A percentile compares a stretch with the other conserved stretches of the same genome.
Evolutionary conservation across 2,113 vertebrate genomes (phyloP).

Genomic region (Illadopsis cleaveri): DNA sequence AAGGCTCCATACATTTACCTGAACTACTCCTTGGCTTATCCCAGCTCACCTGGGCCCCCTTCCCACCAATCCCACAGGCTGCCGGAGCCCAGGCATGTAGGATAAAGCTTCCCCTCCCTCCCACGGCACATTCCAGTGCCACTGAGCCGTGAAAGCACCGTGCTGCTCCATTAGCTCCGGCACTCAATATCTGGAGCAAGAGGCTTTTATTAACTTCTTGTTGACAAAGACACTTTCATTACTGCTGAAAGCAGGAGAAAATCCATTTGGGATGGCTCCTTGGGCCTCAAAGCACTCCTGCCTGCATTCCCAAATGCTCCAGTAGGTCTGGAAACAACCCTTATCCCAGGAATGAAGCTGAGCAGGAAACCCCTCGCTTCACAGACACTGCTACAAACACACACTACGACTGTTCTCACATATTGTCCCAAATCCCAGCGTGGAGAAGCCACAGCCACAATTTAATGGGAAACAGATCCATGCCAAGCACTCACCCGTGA

Average conservation of each 20-base stretch:
- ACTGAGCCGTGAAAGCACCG: background rate
- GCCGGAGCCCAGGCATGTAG: rapidly evolving
- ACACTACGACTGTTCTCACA: rapidly evolving
- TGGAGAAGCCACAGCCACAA: rapidly evolving
- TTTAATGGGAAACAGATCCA: background rate
- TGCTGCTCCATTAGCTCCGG: background rate
- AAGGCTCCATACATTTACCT: rapidly evolving
- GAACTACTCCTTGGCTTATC: background rate
- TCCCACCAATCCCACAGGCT: rapidly evolving
- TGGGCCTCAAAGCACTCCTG: rapidly evolving
- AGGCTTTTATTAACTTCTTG: background rate
- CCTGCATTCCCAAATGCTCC: background rate
- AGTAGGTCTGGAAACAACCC: background rate
- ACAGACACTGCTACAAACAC: background rate
- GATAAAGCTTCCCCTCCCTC: background rate
- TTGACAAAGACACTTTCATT: background rate
- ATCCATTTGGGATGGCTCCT: background rate
- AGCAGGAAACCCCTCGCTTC: rapidly evolving
- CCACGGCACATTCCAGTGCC: background rate
- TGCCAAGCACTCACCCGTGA: rapidly evolving
- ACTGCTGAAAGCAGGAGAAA: background rate
- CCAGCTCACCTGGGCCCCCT: background rate
- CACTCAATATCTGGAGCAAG: background rate
- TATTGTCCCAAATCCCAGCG: rapidly evolving
- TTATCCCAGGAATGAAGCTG: background rate